Percentiles rank a stretch among this genome's conserved stretches.
phyloP scores from a whole-genome alignment of 2,113 vertebrate species.

The Vidua macroura region DNA sequence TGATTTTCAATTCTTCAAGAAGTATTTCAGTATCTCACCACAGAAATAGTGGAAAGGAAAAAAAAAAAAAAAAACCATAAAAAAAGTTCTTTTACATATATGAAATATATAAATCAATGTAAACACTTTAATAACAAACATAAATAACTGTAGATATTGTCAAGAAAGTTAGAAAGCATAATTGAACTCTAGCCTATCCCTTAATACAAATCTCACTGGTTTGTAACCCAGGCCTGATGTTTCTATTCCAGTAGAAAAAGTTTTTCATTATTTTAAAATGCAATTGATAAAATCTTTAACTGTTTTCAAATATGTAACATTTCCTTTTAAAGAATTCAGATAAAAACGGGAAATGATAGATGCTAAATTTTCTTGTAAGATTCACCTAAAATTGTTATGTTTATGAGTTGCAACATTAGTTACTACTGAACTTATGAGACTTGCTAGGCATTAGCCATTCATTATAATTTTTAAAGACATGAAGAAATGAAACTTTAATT shows the following conservation, averaged over 20 bases:
- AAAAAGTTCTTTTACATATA: background rate
- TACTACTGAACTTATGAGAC: background rate
- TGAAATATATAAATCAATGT: background rate
- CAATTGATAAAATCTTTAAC: background rate
- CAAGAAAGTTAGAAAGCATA: background rate
- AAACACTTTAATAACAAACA: background rate
- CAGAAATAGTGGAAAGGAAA: fast-evolving
- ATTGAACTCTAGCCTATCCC: background rate
- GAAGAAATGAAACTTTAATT: background rate
- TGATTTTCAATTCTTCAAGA: background rate
- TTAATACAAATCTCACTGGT: background rate
- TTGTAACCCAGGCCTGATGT: background rate
- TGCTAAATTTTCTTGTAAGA: background rate
- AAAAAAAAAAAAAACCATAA: too few species aligned
- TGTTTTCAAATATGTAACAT: background rate
- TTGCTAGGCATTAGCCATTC: background rate
- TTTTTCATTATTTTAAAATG: background rate
- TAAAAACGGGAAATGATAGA: background rate
- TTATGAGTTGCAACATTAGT: background rate
- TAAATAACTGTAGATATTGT: background rate
- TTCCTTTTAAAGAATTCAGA: background rate
- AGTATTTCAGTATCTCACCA: background rate
- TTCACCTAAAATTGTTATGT: background rate
- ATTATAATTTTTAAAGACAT: background rate
- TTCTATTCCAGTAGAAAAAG: background rate